These are phyloP conservation scores for Folsomia candida DNA, from an alignment of 2,888 invertebrate genomes.

Conservation along the genomic window DNA sequence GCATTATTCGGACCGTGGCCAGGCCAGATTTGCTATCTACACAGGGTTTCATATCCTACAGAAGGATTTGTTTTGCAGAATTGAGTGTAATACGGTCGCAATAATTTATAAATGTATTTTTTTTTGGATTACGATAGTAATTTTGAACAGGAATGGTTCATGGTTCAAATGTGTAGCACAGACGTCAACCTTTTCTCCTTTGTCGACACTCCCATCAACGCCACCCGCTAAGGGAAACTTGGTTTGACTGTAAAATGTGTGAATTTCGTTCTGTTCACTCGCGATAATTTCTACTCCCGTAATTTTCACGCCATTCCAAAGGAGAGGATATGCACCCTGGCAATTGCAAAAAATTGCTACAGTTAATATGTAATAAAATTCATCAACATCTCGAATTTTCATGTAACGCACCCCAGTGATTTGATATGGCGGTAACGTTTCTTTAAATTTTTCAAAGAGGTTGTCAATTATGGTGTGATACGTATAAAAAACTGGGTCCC, in stretches of 20 bases:
- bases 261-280: conserved; percentile 20
- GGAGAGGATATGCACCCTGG: conserved; percentile 37
- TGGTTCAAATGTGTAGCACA: conserved; percentile 37
- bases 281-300: conserved; percentile 20
- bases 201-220: conserved; percentile 23
- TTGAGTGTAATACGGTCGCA: too few relatives aligned
- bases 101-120: too few relatives aligned
- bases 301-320: conserved; percentile 36
- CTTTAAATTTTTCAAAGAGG: conserved; percentile 72
- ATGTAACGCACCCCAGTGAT: conserved; percentile 19
- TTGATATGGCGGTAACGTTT: conserved; percentile 65
- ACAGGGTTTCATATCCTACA: conserved; percentile 25
- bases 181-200: conserved; percentile 20
- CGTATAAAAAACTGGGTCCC: conserved; percentile 32
- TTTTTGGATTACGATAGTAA: conserved; percentile 29
- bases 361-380: neutral
- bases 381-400: neutral
- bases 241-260: conserved; percentile 30
- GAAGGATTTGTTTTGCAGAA: neutral
- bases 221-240: conserved; percentile 35
- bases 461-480: conserved; percentile 54
- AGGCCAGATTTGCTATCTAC: conserved; percentile 24
- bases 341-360: neutral
- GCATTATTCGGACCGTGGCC: conserved; percentile 32
- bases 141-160: conserved; percentile 32